Conservation (phyloP, 2,888 invertebrate genomes). For the Cheilosia scutellata region DNA sequence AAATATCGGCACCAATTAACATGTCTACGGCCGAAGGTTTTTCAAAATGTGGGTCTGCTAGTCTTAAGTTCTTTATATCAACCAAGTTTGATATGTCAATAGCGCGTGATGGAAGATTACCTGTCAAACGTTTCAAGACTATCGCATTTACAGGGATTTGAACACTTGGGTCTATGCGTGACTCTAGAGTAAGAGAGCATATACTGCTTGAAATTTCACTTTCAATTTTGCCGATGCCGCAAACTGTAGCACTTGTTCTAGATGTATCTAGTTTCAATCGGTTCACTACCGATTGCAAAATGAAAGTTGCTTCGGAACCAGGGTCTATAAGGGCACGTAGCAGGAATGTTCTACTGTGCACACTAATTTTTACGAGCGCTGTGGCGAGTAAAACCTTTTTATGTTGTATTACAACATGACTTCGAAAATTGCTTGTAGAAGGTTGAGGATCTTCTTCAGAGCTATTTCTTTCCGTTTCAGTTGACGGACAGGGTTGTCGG, state of each 20-base stretch:
- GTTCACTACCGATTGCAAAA: constrained; percentile 17
- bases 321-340: constrained; percentile 27
- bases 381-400: constrained; percentile 28
- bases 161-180: neutral
- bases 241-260: constrained; percentile 1
- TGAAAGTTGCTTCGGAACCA: too few relatives aligned
- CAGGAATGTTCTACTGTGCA: constrained; percentile 1
- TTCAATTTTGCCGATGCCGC: constrained; percentile 26
- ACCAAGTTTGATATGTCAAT: constrained; percentile 29
- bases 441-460: neutral
- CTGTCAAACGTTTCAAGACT: constrained; percentile 31
- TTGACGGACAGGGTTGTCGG: neutral
- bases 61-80: constrained; percentile 25
- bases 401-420: constrained; percentile 5
- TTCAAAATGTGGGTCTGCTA: constrained; percentile 38
- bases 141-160: neutral
- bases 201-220: constrained; percentile 12
- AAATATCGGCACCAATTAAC: constrained; percentile 43
- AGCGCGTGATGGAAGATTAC: constrained; percentile 26
- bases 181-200: constrained; percentile 18
- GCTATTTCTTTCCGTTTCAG: neutral
- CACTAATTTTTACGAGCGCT: constrained; percentile 9
- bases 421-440: neutral
- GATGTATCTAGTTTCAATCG: constrained; percentile 11
- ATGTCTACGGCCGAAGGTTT: constrained; percentile 30